Base-by-base conservation (phyloP, 2,113 vertebrate genomes). In the Smithornis capensis region DNA sequence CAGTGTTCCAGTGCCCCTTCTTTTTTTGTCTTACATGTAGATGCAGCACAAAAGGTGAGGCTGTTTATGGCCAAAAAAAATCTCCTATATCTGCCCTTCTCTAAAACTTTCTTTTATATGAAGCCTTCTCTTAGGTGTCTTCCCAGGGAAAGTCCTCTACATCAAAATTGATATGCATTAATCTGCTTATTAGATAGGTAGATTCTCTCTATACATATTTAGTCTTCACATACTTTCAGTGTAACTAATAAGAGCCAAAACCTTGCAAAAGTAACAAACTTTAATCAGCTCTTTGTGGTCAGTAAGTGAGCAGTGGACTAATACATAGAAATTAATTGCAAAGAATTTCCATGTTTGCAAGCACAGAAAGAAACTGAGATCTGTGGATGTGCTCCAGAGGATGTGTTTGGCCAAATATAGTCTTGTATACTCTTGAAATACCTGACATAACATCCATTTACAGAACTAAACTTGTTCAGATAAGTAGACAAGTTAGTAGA, bases 1-100 rank as follows among this genome's bases (percentile, higher is more conserved):
- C 16, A 10, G 5, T n/a, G n/a, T n/a, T n/a, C 6, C 14, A 49
- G 31, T 0, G 1, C 23, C 81, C n/a, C 15, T 47, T 12, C 22
- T 74, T 78, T 63, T n/a, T 38, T 65, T 2, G 25, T 42, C 14
- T 40, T 35, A 11, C 40, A 3, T 17, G 10, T 42, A 52, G 19
- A 22, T 63, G 37, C 55, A 29, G 37, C 12, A 14, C 19, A 53
- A 27, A 62, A 69, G 27, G 5, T 52, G n/a, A 87, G 23, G n/a
- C 59, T 62, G 35, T 25, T 35, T 49, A 50, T 25, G 27, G 21
- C 56, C 62, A 57, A 12, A 33, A 9, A 33, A 24, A 10, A 35
- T 64, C 6, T 57, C 53, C 24, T 8, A 0, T 13, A 16, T 5
- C 21, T 82, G 14, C 27, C 4, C 8, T 62, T 7, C 38, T 52